Evolutionary conservation across 2,888 invertebrate genomes (phyloP), one percentile per base, ranked within the genome.

Genomic region (Tupiocoris notatus): DNA sequence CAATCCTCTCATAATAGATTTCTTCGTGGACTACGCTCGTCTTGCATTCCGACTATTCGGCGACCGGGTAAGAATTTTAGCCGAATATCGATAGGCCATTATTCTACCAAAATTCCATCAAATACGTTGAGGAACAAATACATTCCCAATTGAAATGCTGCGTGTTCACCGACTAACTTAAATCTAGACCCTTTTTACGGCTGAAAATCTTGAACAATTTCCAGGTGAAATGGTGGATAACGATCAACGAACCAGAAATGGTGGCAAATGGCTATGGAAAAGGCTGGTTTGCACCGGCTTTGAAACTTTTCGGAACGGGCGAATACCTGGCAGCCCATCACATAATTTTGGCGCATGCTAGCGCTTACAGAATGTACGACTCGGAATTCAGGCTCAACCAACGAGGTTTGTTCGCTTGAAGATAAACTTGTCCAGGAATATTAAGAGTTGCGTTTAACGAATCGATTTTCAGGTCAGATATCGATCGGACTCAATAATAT

Each of bases 291-390:
- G 82, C 83, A 0, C 83, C 83, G 0, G 78, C 79, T 18, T 62
- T 82, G 23, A 76, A 79, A 1, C 83, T 86, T 57, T 88, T 88
- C 0, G 89, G 89, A 2, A 81, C 87, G 18, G 88, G 86, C 0
- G 88, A 88, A 67, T 92, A 92, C 82, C 82, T 87, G 66, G 90
- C 89, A 78, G 85, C 85, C 0, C 90, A 91, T 81, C 88, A 89
- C 81, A 83, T 89, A 74, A 82, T 92, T 20, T 83, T 88, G 77
- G 88, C 90, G 0, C 92, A 92, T 82, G 89, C 89, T 0, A 86
- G 85, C 73, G 89, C 86, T 0, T 92, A 89, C 81, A 86, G 86
- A 66, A 82, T 90, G 57, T 91, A 91, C 81, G 84, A 89, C 74
- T 83, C 85, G 58, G 84, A 88, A 80, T 91, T 87, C 81, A 84